phyloP scores from a whole-genome alignment of 2,113 vertebrate genomes.

The Thymallus thymallus region DNA sequence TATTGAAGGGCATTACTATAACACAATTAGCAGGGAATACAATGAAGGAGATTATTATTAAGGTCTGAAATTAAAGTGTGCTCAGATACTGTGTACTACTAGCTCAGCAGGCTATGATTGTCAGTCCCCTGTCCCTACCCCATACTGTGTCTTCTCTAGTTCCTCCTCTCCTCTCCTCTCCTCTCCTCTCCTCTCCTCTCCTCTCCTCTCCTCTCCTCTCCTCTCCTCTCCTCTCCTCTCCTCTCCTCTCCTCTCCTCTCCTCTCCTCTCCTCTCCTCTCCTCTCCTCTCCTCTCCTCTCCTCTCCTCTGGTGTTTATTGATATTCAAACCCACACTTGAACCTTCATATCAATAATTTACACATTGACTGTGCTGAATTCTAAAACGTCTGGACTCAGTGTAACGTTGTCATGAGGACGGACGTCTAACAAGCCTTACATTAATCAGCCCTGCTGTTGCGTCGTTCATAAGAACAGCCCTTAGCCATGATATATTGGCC shows the following conservation, averaged over 20 bases:
- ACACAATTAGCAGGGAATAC: conserved; percentile 43
- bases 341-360: conserved; percentile 68
- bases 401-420: background rate
- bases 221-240: conserved; percentile 16
- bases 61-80: conserved; percentile 14
- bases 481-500: too few species aligned
- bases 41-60: conserved; percentile 35
- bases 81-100: background rate
- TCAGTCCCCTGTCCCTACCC: too few species aligned
- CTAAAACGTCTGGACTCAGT: conserved; percentile 37
- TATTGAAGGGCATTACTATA: conserved; percentile 24
- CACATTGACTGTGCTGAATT: conserved; percentile 18
- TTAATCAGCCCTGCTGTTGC: background rate
- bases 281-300: background rate
- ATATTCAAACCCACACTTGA: conserved; percentile 50
- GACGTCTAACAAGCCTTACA: background rate
- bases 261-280: background rate
- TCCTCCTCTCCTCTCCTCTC: background rate
- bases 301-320: conserved; percentile 52
- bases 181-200: conserved; percentile 16
- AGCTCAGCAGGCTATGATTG: background rate
- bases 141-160: background rate
- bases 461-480: too few species aligned
- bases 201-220: background rate
- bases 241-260: too few species aligned